Conservation (phyloP, 2,888 invertebrate genomes). For the Adela reaumurella region DNA sequence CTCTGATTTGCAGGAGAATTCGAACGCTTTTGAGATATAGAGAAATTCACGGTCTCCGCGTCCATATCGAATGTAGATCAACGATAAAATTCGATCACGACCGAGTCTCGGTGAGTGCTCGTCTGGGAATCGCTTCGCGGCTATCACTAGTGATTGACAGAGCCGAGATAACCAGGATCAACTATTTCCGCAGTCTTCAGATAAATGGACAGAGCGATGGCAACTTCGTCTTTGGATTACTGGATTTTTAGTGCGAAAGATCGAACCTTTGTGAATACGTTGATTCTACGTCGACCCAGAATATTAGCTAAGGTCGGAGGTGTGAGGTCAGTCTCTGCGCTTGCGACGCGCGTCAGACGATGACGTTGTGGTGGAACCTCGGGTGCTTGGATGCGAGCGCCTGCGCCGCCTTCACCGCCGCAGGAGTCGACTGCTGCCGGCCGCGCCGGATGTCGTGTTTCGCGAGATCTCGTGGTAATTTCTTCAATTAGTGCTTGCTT, state of each 20-base stretch:
- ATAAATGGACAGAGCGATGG: background rate
- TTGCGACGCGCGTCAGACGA: background rate
- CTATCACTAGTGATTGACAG: background rate
- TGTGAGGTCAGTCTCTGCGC: background rate
- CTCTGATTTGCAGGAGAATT: background rate
- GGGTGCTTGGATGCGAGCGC: background rate
- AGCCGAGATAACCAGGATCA: background rate
- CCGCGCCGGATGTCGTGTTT: slow-evolving; percentile 50
- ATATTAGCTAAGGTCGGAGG: too few species aligned
- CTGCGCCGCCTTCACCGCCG: slow-evolving; percentile 23
- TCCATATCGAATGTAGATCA: too few species aligned
- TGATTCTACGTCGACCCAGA: background rate
- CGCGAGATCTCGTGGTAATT: slow-evolving; percentile 39
- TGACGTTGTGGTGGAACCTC: background rate
- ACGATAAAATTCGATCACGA: background rate
- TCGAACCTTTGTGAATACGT: too few species aligned
- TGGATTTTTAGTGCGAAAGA: too few species aligned
- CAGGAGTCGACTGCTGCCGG: too few species aligned
- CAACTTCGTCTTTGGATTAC: too few species aligned
- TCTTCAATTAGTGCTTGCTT: too few species aligned
- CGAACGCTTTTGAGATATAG: background rate
- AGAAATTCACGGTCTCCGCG: background rate
- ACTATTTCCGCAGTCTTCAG: background rate
- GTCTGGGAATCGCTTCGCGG: background rate
- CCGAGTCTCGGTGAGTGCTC: background rate